Evolutionary conservation across 2,797 vertebrate species (phyloP).

Genomic region (Parauchenoglanis ngamensis): DNA sequence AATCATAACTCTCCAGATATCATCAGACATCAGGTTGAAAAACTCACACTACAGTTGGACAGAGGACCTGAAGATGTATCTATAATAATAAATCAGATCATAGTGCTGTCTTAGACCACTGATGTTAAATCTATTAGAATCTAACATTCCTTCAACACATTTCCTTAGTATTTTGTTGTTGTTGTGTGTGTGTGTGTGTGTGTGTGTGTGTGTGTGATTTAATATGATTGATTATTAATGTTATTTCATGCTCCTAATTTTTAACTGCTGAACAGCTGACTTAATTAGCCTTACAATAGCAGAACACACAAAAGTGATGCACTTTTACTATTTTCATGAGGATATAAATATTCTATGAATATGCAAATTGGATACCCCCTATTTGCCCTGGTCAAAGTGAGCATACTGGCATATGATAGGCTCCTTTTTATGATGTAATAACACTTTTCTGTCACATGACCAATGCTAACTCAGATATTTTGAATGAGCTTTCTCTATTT

Average conservation of each 20-base stretch:
- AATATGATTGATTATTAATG: neutral
- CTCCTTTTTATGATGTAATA: neutral
- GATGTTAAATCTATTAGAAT: neutral
- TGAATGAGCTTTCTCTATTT: neutral
- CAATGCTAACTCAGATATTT: neutral
- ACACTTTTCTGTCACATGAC: neutral
- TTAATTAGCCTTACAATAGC: too few relatives aligned
- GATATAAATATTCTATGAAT: neutral
- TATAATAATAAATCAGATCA: neutral
- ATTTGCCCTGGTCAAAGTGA: neutral
- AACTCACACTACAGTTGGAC: neutral
- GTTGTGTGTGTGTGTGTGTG: too few relatives aligned
- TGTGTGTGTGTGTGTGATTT: too few relatives aligned
- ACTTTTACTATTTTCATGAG: neutral
- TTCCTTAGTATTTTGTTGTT: neutral
- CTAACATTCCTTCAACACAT: neutral
- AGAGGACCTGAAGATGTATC: neutral
- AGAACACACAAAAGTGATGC: neutral
- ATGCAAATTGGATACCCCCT: neutral
- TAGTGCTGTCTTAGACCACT: neutral
- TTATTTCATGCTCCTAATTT: neutral
- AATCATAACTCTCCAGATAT: neutral
- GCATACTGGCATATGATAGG: neutral
- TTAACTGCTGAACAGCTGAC: neutral
- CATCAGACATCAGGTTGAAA: conserved; percentile 19